These are phyloP conservation scores for Oryzias celebensis DNA, from an alignment of 2,113 vertebrate species.

Conservation along the genomic window DNA sequence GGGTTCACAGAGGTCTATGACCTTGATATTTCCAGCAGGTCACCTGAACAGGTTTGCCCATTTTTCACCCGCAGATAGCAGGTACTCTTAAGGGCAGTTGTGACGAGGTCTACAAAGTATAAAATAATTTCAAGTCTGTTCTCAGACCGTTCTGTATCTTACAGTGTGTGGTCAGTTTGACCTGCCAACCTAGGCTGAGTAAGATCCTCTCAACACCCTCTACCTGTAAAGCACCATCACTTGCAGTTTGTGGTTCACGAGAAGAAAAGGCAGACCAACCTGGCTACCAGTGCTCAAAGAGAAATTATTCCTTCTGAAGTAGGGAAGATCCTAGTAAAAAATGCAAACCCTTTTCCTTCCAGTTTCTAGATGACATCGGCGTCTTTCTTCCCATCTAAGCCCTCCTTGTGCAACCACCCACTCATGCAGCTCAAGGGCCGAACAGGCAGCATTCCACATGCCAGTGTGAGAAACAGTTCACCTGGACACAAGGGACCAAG, in stretches of 20 bases:
- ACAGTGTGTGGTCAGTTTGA: conserved; percentile 49
- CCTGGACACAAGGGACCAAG: conserved; percentile 60
- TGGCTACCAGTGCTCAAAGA: conserved; percentile 63
- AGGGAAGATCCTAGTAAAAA: conserved; percentile 14
- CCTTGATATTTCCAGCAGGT: no score
- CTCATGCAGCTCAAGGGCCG: conserved; percentile 16
- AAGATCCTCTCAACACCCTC: conserved; percentile 30
- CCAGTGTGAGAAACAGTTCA: conserved; percentile 66
- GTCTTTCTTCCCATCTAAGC: conserved; percentile 56
- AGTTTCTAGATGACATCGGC: conserved; percentile 49
- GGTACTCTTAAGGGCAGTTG: no score
- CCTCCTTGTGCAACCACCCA: conserved; percentile 32
- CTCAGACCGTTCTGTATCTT: conserved; percentile 32
- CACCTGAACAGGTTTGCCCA: no score
- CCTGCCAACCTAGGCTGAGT: conserved; percentile 46
- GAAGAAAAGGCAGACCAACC: conserved; percentile 23
- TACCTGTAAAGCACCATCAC: conserved; percentile 53
- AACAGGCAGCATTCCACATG: conserved; percentile 64
- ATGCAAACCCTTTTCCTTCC: conserved; percentile 6
- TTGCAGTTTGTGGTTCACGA: conserved; percentile 54
- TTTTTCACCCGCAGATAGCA: no score
- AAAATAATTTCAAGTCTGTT: conserved; percentile 27
- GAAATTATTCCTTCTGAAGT: conserved; percentile 54
- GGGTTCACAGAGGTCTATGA: no score
- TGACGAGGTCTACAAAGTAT: conserved; percentile 2